Percentiles rank a stretch among this genome's conserved stretches.
Conservation (phyloP, 2,888 invertebrate genomes). For the Tuberolachnus salignus region DNA sequence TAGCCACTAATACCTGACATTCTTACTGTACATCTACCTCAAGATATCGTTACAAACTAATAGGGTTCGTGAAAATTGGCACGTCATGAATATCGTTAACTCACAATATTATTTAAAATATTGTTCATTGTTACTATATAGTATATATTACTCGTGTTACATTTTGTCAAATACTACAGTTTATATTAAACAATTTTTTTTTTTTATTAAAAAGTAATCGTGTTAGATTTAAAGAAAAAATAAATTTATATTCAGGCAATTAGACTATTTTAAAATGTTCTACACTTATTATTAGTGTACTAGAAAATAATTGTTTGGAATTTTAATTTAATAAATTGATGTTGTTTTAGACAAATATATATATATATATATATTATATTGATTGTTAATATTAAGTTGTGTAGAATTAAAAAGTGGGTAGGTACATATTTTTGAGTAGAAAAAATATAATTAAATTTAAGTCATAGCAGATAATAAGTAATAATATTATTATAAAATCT, state of each 20-base stretch:
- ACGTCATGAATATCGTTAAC: slow-evolving; percentile 21
- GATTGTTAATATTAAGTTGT: not conserved
- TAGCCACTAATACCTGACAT: slow-evolving; percentile 54
- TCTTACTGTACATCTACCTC: slow-evolving; percentile 24
- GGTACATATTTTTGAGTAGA: not conserved
- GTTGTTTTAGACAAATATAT: not conserved
- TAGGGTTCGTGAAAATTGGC: slow-evolving; percentile 21
- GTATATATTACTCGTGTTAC: not conserved
- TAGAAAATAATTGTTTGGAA: not conserved
- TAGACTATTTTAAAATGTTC: too few species aligned
- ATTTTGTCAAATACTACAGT: not conserved
- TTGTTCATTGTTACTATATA: not conserved
- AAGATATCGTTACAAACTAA: slow-evolving; percentile 26
- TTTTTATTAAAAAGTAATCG: not conserved
- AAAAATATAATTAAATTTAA: not conserved
- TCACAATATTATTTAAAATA: slow-evolving; percentile 13
- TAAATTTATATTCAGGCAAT: too few species aligned
- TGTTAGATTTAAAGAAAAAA: too few species aligned
- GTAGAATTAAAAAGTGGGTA: not conserved
- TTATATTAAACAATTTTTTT: not conserved
- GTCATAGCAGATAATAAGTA: not conserved
- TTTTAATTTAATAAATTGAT: not conserved
- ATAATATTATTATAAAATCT: slow-evolving; percentile 45
- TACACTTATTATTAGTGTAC: not conserved
- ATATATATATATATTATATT: not conserved